Evolutionary conservation across 2,113 vertebrate genomes (phyloP).

Genomic region (Sigmodon hispidus): DNA sequence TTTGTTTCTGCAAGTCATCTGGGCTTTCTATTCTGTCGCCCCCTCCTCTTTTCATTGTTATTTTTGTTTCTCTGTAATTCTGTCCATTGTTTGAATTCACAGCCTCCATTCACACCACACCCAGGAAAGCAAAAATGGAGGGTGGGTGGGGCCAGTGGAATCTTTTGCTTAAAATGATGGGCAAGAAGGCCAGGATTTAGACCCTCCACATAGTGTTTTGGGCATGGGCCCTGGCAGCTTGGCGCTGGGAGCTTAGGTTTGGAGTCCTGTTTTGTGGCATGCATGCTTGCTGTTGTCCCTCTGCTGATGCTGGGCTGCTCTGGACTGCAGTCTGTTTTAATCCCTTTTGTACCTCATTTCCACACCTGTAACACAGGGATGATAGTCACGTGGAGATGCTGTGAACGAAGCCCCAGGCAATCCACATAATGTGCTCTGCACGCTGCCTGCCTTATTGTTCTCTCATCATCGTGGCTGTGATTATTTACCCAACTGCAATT

Average conservation of each 20-base stretch:
- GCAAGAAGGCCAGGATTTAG: not conserved
- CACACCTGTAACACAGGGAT: not conserved
- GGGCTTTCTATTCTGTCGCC: not conserved
- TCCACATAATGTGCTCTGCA: fast-evolving
- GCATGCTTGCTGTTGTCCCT: not conserved
- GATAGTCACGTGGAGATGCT: not conserved
- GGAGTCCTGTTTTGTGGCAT: not conserved
- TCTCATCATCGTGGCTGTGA: not conserved
- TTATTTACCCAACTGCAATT: not conserved
- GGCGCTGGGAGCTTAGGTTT: not conserved
- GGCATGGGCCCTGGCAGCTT: not conserved
- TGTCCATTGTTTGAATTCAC: not conserved
- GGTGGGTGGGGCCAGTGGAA: not conserved
- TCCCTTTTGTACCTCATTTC: not conserved
- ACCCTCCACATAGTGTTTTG: not conserved
- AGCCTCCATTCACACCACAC: not conserved
- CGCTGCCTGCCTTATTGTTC: not conserved
- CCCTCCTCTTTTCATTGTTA: not conserved
- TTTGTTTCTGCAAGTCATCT: not conserved
- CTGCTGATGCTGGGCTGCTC: not conserved
- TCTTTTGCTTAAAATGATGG: not conserved
- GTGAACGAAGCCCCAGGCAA: not conserved
- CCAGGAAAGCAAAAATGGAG: not conserved
- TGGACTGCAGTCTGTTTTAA: not conserved
- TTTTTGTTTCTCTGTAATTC: constrained; percentile 44